Evolutionary conservation across 2,888 invertebrate species (phyloP), one percentile per base, ranked within the genome.

Genomic region (Volucella zonaria): DNA sequence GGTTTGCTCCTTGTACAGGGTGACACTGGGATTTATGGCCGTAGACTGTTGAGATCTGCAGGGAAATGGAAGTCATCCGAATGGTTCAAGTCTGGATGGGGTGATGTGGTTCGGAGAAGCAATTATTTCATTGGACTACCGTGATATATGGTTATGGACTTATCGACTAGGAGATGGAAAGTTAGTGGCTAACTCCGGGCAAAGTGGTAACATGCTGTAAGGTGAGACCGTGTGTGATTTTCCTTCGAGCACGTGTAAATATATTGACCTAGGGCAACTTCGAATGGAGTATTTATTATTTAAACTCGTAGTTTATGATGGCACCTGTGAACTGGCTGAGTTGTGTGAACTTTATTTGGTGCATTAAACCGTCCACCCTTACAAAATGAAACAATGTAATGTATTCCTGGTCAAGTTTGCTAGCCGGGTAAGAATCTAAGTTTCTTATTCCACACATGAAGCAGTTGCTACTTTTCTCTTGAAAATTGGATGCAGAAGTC

Each of bases 51-150:
- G 67, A 68, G 80, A 85, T 85, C 81, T 81, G 62, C 73, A 31
- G 38, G 67, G 59, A 56, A 49, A 49, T 51, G 40, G 38, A 59
- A 38, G 45, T 52, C 68, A 76, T 42, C 68, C 74, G 71, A 76
- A 64, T 85, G 67, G 83, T 61, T 79, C 51, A 4, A 43, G 61
- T 66, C 45, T 43, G 31, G 66, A 80, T 66, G 42, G 78, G 51
- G 52, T 76, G 51, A 54, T 82, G 66, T 68, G 67, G 77, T 59
- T 81, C 73, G 64, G 23, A 81, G 76, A 81, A 81, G 80, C 85
- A 85, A 85, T 85, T 85, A 85, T 85, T 85, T 81, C 85, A 85
- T 85, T 81, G 80, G 76, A 85, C 80, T 66, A 71, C 64, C 23
- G 80, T 85, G 81, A 85, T 85, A 73, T 81, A 85, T 54, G 71